These are phyloP conservation scores for Bombyx mori DNA, from an alignment of 1,140 invertebrate species.

Conservation along the genomic window DNA sequence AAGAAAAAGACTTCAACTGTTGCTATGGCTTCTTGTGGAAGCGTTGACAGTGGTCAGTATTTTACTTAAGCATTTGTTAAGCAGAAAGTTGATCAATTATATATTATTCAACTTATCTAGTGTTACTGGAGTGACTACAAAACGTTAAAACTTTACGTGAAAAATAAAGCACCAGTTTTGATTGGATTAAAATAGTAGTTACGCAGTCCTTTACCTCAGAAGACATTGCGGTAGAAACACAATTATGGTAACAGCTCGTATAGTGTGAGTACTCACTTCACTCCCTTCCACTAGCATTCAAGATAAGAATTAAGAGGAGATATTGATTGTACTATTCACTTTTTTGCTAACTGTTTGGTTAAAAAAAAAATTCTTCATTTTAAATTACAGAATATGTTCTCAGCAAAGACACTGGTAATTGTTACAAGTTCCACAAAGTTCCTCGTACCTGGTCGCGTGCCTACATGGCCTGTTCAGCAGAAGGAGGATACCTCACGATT, in stretches of 20 bases:
- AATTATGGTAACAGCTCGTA: background rate
- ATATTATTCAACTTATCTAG: background rate
- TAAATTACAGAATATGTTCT: constrained; percentile 22
- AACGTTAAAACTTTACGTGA: too few species aligned
- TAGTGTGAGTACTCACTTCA: background rate
- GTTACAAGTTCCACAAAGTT: constrained; percentile 18
- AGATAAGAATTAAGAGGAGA: too few species aligned
- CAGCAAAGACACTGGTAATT: constrained; percentile 6
- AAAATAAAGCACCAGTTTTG: too few species aligned
- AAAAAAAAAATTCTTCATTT: background rate
- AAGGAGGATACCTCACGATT: constrained; percentile 36
- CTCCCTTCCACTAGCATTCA: background rate
- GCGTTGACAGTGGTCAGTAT: background rate
- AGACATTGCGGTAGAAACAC: background rate
- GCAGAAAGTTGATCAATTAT: background rate
- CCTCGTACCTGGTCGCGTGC: constrained; percentile 25
- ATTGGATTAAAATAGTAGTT: too few species aligned
- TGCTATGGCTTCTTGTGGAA: background rate
- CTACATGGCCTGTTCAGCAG: constrained; percentile 26
- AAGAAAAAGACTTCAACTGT: background rate
- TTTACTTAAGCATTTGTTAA: background rate
- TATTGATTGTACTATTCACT: background rate
- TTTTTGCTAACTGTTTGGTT: background rate
- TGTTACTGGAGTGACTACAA: too few species aligned
- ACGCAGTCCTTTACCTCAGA: background rate